Conservation (phyloP, 2,888 invertebrate genomes). For the Rhogogaster chlorosoma region DNA sequence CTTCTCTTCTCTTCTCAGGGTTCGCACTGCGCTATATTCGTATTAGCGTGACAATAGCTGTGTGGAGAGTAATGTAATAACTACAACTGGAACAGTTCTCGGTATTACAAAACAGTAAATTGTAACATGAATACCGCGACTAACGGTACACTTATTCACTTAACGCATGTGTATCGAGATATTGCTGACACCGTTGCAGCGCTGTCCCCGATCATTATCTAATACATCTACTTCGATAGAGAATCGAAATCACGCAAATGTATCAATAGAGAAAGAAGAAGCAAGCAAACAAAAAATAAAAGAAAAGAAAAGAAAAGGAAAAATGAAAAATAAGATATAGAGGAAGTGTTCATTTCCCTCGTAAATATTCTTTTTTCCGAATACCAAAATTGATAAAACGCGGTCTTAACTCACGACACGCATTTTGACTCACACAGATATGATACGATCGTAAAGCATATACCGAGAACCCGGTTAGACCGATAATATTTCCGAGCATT, state of each 20-base stretch:
- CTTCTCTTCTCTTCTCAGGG: not conserved
- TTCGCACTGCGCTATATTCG: not conserved
- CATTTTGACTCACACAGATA: not conserved
- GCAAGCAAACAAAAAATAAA: too few relatives aligned
- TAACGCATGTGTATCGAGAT: not conserved
- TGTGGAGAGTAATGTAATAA: not conserved
- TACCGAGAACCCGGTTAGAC: not conserved
- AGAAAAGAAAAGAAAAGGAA: not conserved
- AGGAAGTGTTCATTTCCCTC: not conserved
- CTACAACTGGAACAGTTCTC: conserved; percentile 13
- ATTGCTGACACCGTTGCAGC: too few relatives aligned
- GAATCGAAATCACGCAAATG: too few relatives aligned
- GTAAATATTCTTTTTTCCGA: not conserved
- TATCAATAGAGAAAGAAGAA: too few relatives aligned
- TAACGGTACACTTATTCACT: not conserved
- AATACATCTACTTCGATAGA: too few relatives aligned
- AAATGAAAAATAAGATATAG: not conserved
- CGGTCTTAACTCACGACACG: not conserved
- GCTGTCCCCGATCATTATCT: too few relatives aligned
- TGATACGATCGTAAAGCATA: not conserved
- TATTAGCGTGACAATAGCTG: not conserved
- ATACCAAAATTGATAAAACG: not conserved
- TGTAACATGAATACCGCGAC: not conserved
- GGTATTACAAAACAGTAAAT: conserved; percentile 25
- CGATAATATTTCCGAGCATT: conserved; percentile 29